phyloP scores from a whole-genome alignment of 2,113 vertebrate species.

The Perca fluviatilis region DNA sequence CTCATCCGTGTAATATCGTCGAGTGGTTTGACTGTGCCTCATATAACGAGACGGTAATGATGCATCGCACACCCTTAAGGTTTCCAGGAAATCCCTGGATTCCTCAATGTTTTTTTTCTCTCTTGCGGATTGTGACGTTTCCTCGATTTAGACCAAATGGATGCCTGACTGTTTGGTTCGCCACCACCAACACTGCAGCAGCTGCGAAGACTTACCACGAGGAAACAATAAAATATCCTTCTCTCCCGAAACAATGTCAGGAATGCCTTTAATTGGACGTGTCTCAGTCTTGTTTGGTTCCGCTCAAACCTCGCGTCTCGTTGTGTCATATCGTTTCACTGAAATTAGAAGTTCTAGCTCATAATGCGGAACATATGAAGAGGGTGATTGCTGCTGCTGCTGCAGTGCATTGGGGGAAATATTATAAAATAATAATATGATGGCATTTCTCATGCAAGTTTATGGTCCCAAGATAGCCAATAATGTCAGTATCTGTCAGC shows the following conservation, averaged over 20 bases:
- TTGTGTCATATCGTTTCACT: constrained; percentile 28
- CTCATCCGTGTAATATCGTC: constrained; percentile 4
- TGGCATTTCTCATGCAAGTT: constrained; percentile 3
- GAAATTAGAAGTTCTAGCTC: constrained; percentile 1
- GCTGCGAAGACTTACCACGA: constrained; percentile 52
- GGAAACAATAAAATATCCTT: constrained; percentile 63
- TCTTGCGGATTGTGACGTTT: constrained; percentile 14
- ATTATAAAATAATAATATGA: constrained; percentile 1
- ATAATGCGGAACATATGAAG: constrained; percentile 35
- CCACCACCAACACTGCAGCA: constrained; percentile 43
- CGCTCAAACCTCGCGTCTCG: constrained; percentile 4
- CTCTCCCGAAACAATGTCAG: constrained; percentile 40
- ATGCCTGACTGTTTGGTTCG: constrained; percentile 9
- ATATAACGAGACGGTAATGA: constrained; percentile 7
- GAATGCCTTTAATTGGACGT: constrained; percentile 56
- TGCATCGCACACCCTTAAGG: constrained; percentile 5
- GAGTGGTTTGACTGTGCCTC: constrained; percentile 27
- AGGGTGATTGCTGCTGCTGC: not conserved
- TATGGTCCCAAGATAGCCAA: not conserved
- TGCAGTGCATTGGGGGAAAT: not conserved
- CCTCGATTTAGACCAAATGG: constrained; percentile 32
- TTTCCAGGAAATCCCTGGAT: constrained; percentile 24
- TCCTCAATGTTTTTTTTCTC: not conserved
- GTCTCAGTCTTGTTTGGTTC: constrained; percentile 36
- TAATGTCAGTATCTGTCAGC: not conserved